A percentile compares a stretch with the other conserved stretches of the same genome.
These are phyloP conservation scores for Caenorhabditis brenneri DNA, from an alignment of 1,140 invertebrate species.

Conservation along the genomic window DNA sequence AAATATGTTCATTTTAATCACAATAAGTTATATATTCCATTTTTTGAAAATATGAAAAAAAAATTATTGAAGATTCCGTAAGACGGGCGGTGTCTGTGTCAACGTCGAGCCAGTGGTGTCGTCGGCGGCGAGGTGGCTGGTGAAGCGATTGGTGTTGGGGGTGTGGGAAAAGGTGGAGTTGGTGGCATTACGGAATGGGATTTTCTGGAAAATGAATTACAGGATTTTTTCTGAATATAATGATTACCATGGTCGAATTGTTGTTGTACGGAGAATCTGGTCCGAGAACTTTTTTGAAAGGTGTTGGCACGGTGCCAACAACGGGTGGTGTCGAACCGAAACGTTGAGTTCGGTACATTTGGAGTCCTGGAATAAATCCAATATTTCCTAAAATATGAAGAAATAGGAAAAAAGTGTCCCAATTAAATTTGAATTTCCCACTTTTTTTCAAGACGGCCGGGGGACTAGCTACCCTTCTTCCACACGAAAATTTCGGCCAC, in stretches of 20 bases:
- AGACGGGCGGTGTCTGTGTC: not conserved
- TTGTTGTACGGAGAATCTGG: not conserved
- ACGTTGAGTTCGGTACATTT: not conserved
- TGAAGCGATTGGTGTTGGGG: not conserved
- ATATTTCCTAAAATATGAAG: too few relatives aligned
- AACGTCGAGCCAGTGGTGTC: not conserved
- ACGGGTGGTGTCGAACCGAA: not conserved
- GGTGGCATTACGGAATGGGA: not conserved
- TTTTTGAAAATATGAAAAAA: not conserved
- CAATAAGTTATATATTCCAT: too few relatives aligned
- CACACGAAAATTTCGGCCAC: too few relatives aligned
- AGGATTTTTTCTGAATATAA: not conserved
- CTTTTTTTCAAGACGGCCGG: too few relatives aligned
- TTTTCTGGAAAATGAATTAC: not conserved
- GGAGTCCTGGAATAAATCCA: not conserved
- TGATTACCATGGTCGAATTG: not conserved
- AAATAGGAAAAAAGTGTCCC: too few relatives aligned
- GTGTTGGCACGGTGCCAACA: not conserved
- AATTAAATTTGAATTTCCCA: too few relatives aligned
- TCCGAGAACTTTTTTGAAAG: not conserved
- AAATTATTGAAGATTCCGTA: not conserved
- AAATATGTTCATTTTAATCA: too few relatives aligned
- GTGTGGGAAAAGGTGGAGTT: not conserved
- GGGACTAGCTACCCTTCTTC: too few relatives aligned
- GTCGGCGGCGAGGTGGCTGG: not conserved